Base-by-base conservation (phyloP, 2,888 invertebrate species). In the Leptinotarsa tumamoca region DNA sequence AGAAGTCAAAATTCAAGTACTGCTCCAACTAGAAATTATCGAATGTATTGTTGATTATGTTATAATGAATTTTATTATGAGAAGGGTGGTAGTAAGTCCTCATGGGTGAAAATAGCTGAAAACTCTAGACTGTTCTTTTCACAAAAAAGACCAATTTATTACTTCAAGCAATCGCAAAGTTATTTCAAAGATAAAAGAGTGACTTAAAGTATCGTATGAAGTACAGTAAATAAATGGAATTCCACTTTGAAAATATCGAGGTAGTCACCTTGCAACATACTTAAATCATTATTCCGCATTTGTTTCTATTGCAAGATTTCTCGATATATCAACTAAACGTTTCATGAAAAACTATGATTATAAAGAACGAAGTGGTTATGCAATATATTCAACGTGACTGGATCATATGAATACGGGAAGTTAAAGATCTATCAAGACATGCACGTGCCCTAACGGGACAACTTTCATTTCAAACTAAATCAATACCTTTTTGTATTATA, bases 391-490 rank as follows among this genome's bases (percentile, higher is more conserved):
- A 27, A 63, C 63, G 63, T 63, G 63, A 33, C 27, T 23, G n/a
- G 33, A 33, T 63, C 27, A 43, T 63, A 33, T 63, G 43, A n/a
- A n/a, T 10, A 33, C 17, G 43, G n/a, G n/a, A 61, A 61, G 27
- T 61, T 15, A 63, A 63, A 33, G 27, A 63, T 63, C 14, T 63
- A 43, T 63, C n/a, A 63, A 63, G 33, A 63, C 15, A 15, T 33
- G 33, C 63, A 63, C 63, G 63, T 63, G 63, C n/a, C 15, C 43
- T 33, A 63, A 63, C 33, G 63, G 63, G 7, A 63, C 33, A 15
- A 33, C 33, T 63, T 63, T 63, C 27, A 63, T 27, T 17, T 33
- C 15, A 4, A 13, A 63, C 14, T 63, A 27, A 14, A 2, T 21
- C 13, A 18, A 58, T 58, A 63, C 7, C 33, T 33, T 33, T 33